These are phyloP conservation scores for Cephus pulcher DNA, from an alignment of 2,888 invertebrate genomes.

Conservation along the genomic window DNA sequence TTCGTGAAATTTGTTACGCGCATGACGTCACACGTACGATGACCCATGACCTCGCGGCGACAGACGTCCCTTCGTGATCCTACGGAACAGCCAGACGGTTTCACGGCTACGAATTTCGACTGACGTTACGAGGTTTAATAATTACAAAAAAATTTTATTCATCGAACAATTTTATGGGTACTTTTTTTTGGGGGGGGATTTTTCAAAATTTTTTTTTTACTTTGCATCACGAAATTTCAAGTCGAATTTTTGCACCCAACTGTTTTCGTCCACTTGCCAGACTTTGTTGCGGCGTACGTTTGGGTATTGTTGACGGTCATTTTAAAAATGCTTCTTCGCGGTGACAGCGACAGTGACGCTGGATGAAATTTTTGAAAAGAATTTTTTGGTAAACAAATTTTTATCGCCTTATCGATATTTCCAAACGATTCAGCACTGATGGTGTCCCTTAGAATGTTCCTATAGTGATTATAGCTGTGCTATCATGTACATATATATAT, in stretches of 20 bases:
- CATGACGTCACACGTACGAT: not conserved
- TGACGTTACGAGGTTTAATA: too few species aligned
- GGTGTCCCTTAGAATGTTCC: constrained; percentile 10
- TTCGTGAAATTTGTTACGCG: not conserved
- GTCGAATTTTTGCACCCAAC: constrained; percentile 8
- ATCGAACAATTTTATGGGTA: too few species aligned
- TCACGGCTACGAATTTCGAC: too few species aligned
- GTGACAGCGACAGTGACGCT: not conserved
- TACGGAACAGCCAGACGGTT: not conserved
- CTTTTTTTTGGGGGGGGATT: too few species aligned
- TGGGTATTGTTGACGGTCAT: constrained; percentile 27
- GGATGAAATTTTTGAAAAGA: not conserved
- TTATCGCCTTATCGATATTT: not conserved
- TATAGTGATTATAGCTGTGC: constrained; percentile 42
- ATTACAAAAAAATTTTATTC: too few species aligned
- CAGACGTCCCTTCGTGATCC: not conserved
- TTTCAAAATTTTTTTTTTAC: not conserved
- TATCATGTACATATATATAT: constrained; percentile 34
- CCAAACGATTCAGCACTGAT: constrained; percentile 11
- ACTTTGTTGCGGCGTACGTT: constrained; percentile 38
- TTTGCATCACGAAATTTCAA: not conserved
- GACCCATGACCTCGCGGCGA: not conserved
- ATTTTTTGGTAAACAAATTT: not conserved
- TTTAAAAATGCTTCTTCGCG: not conserved
- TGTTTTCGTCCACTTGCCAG: constrained; percentile 50